Evolutionary conservation across 2,888 invertebrate species (phyloP), one percentile per base, ranked within the genome.

Genomic region (Rotaria macrura): DNA sequence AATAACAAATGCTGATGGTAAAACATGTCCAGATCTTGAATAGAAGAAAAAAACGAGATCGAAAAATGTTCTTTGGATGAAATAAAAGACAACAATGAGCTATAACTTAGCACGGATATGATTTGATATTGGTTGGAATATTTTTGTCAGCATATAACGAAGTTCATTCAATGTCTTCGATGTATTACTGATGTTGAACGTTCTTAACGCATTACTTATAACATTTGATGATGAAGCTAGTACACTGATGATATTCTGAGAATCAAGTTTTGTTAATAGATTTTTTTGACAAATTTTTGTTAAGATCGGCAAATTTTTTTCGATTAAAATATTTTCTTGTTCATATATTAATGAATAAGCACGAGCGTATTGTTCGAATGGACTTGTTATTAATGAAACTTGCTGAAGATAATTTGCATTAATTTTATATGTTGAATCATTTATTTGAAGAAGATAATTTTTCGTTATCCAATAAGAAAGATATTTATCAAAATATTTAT

Each of bases 171-270:
- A 65, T 34, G 20, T 34, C 25, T 17, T 38, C 10, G 65, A 65
- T 34, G 34, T 34, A 1, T 9, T 34, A 65, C 17, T 65, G 4
- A 34, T 34, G 20, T 65, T 65, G 20, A 65, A 34, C n/a, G 43
- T 43, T 40, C 79, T 38, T 14, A 79, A 43, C 23, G 79, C 79
- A 79, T 79, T 79, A n/a, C 43, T 40, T 14, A 79, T 79, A 2
- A 79, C 40, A 43, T 79, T 79, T 43, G 79, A 79, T n/a, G 79
- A 79, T 43, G 79, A 79, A n/a, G 43, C 40, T 43, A 79, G 43
- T 25, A 79, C 17, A 43, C 43, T 79, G 9, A 79, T 43, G 23
- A 79, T 23, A 79, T 79, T 43, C 10, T 40, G 43, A n/a, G 43
- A 12, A 43, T 79, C 43, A 25, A 79, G 25, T 79, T 43, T 43